Conservation (phyloP, 2,888 invertebrate genomes). For the Cheiracanthium punctorium region DNA sequence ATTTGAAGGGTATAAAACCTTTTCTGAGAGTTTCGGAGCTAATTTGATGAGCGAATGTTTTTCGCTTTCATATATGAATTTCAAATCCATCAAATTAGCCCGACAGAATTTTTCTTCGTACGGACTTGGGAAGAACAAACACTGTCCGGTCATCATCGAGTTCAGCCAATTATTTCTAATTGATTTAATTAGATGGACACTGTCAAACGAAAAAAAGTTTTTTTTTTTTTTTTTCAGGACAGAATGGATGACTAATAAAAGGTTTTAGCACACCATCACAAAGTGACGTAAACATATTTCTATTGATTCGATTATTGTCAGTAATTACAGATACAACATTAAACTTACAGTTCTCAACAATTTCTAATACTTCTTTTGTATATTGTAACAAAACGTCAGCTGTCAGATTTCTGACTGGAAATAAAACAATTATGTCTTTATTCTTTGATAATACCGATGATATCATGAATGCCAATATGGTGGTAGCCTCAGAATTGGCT, state of each 20-base stretch:
- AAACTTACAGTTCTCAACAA: not conserved
- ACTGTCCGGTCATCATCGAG: not conserved
- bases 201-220: conserved; percentile 3
- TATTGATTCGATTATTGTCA: conserved; percentile 28
- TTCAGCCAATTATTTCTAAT: conserved; percentile 31
- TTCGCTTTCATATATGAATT: not conserved
- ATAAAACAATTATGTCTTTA: not conserved
- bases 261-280: not conserved
- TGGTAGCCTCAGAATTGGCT: not conserved
- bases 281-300: conserved; percentile 17
- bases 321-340: conserved; percentile 5
- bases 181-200: conserved; percentile 6
- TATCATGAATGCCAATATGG: not conserved
- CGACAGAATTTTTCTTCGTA: not conserved
- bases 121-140: not conserved
- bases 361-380: not conserved
- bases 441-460: not conserved
- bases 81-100: not conserved
- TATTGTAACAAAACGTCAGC: not conserved
- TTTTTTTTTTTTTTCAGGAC: not conserved
- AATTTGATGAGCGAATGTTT: conserved; percentile 11
- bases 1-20: not conserved
- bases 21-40: conserved; percentile 2
- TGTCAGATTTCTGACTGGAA: not conserved
- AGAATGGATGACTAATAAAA: not conserved